Evolutionary conservation across 2,888 invertebrate genomes (phyloP).

Genomic region (Lymantria monacha): DNA sequence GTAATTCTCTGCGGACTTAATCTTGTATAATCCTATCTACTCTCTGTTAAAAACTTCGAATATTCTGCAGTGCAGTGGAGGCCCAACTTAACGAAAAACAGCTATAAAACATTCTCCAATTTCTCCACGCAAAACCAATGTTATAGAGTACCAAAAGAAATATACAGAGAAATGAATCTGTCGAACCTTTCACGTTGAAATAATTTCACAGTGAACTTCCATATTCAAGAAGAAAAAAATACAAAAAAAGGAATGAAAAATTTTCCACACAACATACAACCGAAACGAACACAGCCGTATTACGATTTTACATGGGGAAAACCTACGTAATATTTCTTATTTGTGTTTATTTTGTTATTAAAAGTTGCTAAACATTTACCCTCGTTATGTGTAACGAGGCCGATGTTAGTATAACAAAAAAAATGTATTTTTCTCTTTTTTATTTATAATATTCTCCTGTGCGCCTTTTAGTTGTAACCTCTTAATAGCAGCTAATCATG

Average conservation of each 20-base stretch:
- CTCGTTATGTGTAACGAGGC: too few relatives aligned
- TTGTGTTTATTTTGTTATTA: background rate
- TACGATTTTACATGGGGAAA: background rate
- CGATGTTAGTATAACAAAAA: background rate
- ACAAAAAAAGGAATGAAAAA: background rate
- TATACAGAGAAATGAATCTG: background rate
- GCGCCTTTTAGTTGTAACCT: too few relatives aligned
- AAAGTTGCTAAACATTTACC: too few relatives aligned
- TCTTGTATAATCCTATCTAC: too few relatives aligned
- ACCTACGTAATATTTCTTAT: background rate
- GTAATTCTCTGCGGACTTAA: too few relatives aligned
- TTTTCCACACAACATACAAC: background rate
- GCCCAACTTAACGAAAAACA: background rate
- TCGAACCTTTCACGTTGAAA: background rate
- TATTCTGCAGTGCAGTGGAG: too few relatives aligned
- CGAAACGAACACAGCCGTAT: background rate
- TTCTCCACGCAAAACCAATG: background rate
- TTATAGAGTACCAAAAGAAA: background rate
- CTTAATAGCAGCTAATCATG: too few relatives aligned
- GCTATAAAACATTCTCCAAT: background rate
- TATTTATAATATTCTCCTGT: too few relatives aligned
- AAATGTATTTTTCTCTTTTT: too few relatives aligned
- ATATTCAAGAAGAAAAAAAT: too few relatives aligned
- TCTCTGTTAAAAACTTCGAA: too few relatives aligned
- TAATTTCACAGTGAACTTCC: background rate